phyloP scores from a whole-genome alignment of 2,797 vertebrate species.

The Eurystomus glaucurus region DNA sequence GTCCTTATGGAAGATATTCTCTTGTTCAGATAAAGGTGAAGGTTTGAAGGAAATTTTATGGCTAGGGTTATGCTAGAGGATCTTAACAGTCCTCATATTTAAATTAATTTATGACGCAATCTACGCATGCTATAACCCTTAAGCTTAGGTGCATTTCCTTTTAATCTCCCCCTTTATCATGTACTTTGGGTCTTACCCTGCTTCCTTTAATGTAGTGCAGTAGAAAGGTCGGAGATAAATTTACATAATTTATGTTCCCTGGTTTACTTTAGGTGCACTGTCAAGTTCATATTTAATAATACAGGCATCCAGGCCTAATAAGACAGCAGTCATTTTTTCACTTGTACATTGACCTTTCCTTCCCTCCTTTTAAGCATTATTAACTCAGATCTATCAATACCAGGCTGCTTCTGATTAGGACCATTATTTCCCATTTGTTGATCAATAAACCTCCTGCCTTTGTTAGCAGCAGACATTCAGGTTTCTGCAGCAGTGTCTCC shows the following conservation, averaged over 20 bases:
- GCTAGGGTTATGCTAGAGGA: neutral
- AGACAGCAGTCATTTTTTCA: slow-evolving; percentile 62
- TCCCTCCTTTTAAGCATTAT: slow-evolving; percentile 35
- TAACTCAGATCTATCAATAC: slow-evolving; percentile 59
- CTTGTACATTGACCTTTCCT: slow-evolving; percentile 54
- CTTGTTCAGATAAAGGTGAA: neutral
- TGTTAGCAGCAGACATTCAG: neutral
- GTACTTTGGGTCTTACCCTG: neutral
- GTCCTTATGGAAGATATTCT: neutral
- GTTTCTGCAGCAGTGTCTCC: neutral
- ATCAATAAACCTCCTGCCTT: slow-evolving; percentile 7
- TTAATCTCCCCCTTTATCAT: neutral
- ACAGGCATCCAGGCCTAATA: slow-evolving; percentile 28
- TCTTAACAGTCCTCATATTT: neutral
- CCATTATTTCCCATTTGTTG: slow-evolving; percentile 55
- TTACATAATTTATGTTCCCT: slow-evolving; percentile 13
- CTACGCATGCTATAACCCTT: neutral
- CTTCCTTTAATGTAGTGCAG: neutral
- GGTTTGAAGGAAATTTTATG: neutral
- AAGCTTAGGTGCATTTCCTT: neutral
- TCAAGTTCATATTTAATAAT: slow-evolving; percentile 70
- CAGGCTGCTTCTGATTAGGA: slow-evolving; percentile 36
- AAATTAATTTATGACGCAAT: slow-evolving; percentile 25
- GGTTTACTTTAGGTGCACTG: slow-evolving; percentile 46
- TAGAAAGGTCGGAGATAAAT: slow-evolving; percentile 1